Base-by-base conservation (phyloP, 2,797 vertebrate genomes). In the Brachymystax lenok region DNA sequence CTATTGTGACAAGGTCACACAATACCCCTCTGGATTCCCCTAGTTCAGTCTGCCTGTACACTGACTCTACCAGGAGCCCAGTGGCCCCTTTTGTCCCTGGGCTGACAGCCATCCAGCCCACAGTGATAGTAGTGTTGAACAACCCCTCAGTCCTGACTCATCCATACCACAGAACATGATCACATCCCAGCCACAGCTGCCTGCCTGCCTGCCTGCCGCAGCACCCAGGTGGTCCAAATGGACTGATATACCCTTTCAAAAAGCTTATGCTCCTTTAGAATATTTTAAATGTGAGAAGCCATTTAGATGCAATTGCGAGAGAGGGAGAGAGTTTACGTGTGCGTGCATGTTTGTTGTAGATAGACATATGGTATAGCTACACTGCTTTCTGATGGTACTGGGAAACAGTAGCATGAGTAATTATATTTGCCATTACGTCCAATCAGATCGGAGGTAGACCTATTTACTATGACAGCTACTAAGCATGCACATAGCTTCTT, bases 111-210 rank as follows among this genome's bases (percentile, higher is more conserved):
- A 6, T n/a, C n/a, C 17, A 59, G 28, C 28, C 28, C 71, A 59
- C 52, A 10, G 71, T 73, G 52, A 59, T 74, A 40, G 40, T 46
- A 69, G 30, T 17, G 33, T 16, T 19, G 67, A 78, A 79, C 82
- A 85, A 82, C 82, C 81, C 76, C 82, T 85, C 83, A 85, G 82
- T 70, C 78, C 85, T 85, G 83, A 85, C 78, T 84, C 85, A 88
- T 85, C 78, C 71, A 72, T 75, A 80, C 70, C 79, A 80, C 80
- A 77, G 80, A 79, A 81, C 21, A 71, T 40, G 40, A 72, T 30
- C 35, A 7, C 12, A 21, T 35, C 16, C 46, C 19, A 77, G 69
- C 72, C 59, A 40, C 10, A 77, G 27, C 40, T 46, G 10, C 40
- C 40, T 46, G 35, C 35, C 8, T 56, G 67, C 52, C 54, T 40